Percentiles rank a stretch among this genome's conserved stretches.
Conservation (phyloP, 2,113 vertebrate genomes). For the Grallaria varia region DNA sequence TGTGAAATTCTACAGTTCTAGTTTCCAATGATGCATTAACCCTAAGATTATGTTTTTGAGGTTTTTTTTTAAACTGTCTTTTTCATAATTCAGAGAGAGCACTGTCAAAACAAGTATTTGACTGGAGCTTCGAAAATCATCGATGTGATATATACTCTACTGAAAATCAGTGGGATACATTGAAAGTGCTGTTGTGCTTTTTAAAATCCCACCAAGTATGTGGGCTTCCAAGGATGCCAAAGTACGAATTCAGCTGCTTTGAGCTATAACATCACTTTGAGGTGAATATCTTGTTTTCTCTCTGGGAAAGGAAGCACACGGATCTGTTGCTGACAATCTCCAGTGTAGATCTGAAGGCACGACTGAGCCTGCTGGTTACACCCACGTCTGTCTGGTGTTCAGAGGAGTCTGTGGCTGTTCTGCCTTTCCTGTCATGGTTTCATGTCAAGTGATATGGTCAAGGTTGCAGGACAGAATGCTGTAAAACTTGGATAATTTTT, state of each 20-base stretch:
- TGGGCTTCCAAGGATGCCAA: not conserved
- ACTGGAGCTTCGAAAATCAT: not conserved
- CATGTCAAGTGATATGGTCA: not conserved
- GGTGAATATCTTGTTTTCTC: not conserved
- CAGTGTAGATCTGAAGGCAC: not conserved
- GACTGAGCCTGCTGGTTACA: not conserved
- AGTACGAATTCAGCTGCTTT: not conserved
- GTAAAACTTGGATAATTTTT: not conserved
- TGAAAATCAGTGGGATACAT: not conserved
- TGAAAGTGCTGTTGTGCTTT: not conserved
- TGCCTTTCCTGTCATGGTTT: not conserved
- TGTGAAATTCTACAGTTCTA: not conserved
- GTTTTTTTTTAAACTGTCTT: not conserved
- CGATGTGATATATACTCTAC: not conserved
- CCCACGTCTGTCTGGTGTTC: not conserved
- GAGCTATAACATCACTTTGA: not conserved
- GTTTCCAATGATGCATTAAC: not conserved
- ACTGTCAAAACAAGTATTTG: conserved; percentile 7
- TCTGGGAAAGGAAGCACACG: not conserved
- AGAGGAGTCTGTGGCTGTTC: not conserved
- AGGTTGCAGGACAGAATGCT: not conserved
- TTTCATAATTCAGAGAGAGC: not conserved
- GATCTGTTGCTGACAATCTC: not conserved
- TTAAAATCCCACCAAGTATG: not conserved
- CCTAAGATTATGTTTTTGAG: not conserved